phyloP scores from a whole-genome alignment of 2,797 vertebrate species.

The Acanthis flammea region DNA sequence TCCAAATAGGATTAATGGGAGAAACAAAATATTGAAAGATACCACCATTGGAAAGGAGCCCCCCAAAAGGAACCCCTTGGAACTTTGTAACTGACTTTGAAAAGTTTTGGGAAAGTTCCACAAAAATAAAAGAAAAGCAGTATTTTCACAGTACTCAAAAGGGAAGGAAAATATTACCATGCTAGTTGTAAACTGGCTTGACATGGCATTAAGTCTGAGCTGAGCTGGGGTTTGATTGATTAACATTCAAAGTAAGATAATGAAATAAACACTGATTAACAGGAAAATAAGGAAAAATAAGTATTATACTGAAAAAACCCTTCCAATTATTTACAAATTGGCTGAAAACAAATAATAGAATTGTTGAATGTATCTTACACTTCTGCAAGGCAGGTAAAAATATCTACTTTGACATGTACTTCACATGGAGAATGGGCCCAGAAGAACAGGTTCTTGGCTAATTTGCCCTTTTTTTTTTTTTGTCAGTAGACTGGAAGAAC shows the following conservation, averaged over 20 bases:
- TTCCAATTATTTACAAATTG: neutral
- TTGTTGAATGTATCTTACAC: neutral
- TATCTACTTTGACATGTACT: neutral
- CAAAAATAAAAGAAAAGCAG: neutral
- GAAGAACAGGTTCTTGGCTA: neutral
- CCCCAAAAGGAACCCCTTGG: neutral
- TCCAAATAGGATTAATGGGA: neutral
- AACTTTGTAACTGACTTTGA: neutral
- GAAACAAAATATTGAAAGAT: neutral
- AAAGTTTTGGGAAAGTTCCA: neutral
- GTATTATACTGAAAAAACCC: neutral
- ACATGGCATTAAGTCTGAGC: neutral
- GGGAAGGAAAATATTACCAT: neutral
- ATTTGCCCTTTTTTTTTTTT: neutral
- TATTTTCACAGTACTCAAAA: neutral
- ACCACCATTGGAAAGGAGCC: neutral
- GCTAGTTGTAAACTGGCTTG: neutral
- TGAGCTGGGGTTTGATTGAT: neutral
- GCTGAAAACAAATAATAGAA: neutral
- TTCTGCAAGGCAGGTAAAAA: neutral
- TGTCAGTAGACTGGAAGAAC: neutral
- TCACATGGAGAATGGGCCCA: rapidly evolving
- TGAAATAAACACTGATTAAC: neutral
- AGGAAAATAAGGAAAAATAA: neutral
- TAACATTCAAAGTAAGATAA: neutral